These are phyloP conservation scores for Andrena praecox DNA, from an alignment of 2,888 invertebrate genomes.

Conservation along the genomic window DNA sequence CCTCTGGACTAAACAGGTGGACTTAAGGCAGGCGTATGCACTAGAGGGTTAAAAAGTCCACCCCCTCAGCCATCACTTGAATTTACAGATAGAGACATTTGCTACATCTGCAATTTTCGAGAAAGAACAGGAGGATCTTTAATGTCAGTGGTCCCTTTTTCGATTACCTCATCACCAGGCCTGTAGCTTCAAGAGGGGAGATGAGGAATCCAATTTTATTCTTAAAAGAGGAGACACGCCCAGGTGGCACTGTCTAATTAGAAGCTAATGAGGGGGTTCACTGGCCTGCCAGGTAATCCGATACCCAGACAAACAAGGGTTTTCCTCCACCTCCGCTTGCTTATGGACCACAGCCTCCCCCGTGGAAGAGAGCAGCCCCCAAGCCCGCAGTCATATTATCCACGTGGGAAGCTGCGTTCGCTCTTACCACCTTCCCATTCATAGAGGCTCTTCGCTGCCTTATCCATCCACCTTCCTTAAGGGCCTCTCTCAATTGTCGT, in stretches of 20 bases:
- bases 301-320: conserved; percentile 75
- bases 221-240: background rate
- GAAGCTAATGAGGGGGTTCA: conserved; percentile 73
- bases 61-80: too few species aligned
- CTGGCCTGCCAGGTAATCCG: conserved; percentile 69
- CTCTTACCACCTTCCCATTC: conserved; percentile 60
- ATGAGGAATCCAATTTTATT: conserved; percentile 19
- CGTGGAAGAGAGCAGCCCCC: conserved; percentile 53
- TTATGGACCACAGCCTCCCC: conserved; percentile 69
- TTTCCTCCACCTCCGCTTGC: conserved; percentile 69
- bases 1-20: too few species aligned
- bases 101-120: background rate
- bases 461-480: conserved; percentile 34
- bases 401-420: conserved; percentile 82
- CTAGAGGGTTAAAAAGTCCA: too few species aligned
- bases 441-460: conserved; percentile 52
- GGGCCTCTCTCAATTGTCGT: conserved; percentile 49
- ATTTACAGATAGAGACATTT: background rate
- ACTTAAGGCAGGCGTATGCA: too few species aligned
- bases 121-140: background rate
- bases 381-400: conserved; percentile 83
- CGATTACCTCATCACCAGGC: background rate
- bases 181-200: conserved; percentile 1
- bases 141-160: background rate
- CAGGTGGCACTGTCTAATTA: conserved; percentile 70